Evolutionary conservation across 2,113 vertebrate species (phyloP).

Genomic region (Esox niger): DNA sequence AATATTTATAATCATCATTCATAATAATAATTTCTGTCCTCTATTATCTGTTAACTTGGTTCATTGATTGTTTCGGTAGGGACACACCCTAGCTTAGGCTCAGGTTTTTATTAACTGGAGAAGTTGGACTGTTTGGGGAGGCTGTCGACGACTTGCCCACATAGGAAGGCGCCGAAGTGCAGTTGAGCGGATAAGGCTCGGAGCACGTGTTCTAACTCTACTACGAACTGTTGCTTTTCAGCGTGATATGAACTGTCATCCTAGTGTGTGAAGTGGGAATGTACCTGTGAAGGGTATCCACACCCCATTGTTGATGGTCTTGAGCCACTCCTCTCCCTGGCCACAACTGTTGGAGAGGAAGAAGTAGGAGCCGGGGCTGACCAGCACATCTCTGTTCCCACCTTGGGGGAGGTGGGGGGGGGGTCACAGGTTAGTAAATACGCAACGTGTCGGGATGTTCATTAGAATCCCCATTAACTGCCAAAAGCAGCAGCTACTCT

Average conservation of each 20-base stretch:
- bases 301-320: slow-evolving; percentile 74
- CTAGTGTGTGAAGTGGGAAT: not conserved
- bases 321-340: slow-evolving; percentile 76
- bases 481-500: too few species aligned
- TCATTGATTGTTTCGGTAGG: too few species aligned
- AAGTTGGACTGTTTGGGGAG: not conserved
- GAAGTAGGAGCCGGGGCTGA: slow-evolving; percentile 75
- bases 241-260: not conserved
- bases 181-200: too few species aligned
- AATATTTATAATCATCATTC: too few species aligned
- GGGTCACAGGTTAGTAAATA: not conserved
- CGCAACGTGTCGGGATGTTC: too few species aligned
- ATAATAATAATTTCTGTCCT: too few species aligned
- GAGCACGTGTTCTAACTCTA: too few species aligned
- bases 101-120: not conserved
- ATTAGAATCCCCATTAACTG: too few species aligned
- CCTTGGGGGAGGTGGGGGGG: not conserved
- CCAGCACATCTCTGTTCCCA: slow-evolving; percentile 73
- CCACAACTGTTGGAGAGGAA: slow-evolving; percentile 76
- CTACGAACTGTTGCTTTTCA: not conserved
- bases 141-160: too few species aligned
- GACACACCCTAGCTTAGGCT: not conserved
- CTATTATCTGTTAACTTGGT: too few species aligned
- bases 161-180: too few species aligned
- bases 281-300: slow-evolving; percentile 79